Evolutionary conservation across 2,797 vertebrate species (phyloP), one percentile per base, ranked within the genome.

Genomic region (Melanotaenia trifasciata): DNA sequence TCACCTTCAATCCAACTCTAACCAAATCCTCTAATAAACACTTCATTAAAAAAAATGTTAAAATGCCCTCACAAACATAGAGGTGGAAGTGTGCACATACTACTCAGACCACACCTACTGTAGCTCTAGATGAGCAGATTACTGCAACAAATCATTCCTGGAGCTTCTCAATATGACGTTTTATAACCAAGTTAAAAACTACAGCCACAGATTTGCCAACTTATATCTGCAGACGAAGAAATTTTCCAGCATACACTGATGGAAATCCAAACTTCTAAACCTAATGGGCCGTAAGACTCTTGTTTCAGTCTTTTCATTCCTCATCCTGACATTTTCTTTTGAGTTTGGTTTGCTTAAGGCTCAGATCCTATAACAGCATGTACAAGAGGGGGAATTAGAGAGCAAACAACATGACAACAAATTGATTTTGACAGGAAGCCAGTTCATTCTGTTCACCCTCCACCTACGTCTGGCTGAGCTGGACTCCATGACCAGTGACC

Each of bases 401-500:
- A 35, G 43, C 50, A 53, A 62, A 67, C 16, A 61, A 64, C 59
- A 67, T 20, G 5, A 59, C 20, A 14, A 57, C 43, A 47, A 61
- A 89, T 86, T 56, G 84, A 88, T 85, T 87, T 73, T 78, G 81
- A 82, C 64, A 6, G 7, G 1, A 2, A n/a, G 72, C 80, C 83
- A 86, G 81, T 76, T 87, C 38, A 3, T 51, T 70, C 13, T 70
- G 81, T 71, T 70, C 65, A 18, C 20, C 72, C 73, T 74, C 70
- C 74, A 5, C 83, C 67, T 80, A 67, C 69, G 51, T 56, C 50
- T 24, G 51, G 45, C 59, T 20, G 58, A 73, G 80, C 57, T 89
- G 87, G 83, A 91, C 88, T 66, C 50, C 1, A 58, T 83, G 76
- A 84, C 78, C 83, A 26, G 58, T 83, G 78, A 84, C 78, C 83